Conservation (phyloP, 2,797 vertebrate species). For the Sebastes nivosus region DNA sequence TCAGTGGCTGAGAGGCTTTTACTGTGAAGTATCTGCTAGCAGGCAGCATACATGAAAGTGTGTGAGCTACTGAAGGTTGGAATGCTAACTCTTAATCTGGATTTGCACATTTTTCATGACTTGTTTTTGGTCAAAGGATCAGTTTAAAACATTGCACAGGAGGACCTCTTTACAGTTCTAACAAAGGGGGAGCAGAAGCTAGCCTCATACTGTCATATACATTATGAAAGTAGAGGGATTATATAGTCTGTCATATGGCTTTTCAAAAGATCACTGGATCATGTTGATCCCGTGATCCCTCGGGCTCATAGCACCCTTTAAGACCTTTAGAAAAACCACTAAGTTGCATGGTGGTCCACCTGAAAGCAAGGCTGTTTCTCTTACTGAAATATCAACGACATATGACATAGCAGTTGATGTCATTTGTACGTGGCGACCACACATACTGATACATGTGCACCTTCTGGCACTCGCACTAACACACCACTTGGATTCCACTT, state of each 20-base stretch:
- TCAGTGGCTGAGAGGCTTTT: neutral
- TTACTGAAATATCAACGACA: neutral
- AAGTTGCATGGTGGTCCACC: slow-evolving; percentile 26
- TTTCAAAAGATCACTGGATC: slow-evolving; percentile 23
- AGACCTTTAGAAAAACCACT: slow-evolving; percentile 23
- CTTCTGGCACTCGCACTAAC: neutral
- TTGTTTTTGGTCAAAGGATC: slow-evolving; percentile 9
- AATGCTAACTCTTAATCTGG: slow-evolving; percentile 34
- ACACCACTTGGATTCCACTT: slow-evolving; percentile 5
- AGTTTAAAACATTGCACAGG: slow-evolving; percentile 1
- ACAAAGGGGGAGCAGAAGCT: slow-evolving; percentile 12
- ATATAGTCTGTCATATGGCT: slow-evolving; percentile 4
- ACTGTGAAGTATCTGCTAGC: neutral
- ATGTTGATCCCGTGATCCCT: slow-evolving; percentile 29
- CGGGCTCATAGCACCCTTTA: slow-evolving; percentile 24
- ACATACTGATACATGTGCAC: neutral
- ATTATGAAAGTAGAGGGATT: slow-evolving; percentile 36
- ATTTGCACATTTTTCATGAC: slow-evolving; percentile 19
- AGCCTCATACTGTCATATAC: neutral
- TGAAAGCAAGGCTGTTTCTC: slow-evolving; percentile 2
- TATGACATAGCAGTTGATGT: neutral
- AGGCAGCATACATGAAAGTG: neutral
- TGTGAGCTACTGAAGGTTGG: slow-evolving; percentile 1
- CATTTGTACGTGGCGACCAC: neutral
- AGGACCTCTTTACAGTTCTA: neutral